A percentile compares a stretch with the other conserved stretches of the same genome.
phyloP scores from a whole-genome alignment of 2,797 vertebrate genomes.

The Ptychobarbus kaznakovi region DNA sequence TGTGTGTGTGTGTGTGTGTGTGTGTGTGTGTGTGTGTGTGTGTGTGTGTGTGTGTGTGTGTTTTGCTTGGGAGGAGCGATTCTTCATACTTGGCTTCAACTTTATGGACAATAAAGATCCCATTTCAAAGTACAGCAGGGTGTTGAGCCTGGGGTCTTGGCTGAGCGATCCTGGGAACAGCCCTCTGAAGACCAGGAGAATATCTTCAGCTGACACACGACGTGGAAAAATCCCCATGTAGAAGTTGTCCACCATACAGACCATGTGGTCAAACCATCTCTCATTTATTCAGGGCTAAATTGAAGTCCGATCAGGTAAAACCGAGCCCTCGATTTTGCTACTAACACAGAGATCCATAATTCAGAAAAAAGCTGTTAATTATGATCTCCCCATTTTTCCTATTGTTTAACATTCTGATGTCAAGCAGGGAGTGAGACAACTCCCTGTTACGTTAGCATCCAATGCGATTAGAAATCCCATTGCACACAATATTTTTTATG shows the following conservation, averaged over 20 bases:
- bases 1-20: too few species aligned
- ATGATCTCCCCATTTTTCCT: conserved; percentile 36
- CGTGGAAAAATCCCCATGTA: conserved; percentile 16
- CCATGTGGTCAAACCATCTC: background rate
- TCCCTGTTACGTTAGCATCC: conserved; percentile 71
- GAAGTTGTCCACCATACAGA: conserved; percentile 7
- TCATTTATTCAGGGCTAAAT: background rate
- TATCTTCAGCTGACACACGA: conserved; percentile 49
- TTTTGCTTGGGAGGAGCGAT: conserved; percentile 83
- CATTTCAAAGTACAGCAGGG: conserved; percentile 88
- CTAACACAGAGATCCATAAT: conserved; percentile 14
- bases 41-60: conserved; percentile 66
- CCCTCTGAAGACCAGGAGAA: conserved; percentile 56
- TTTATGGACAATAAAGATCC: conserved; percentile 88
- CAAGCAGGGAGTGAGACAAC: conserved; percentile 68
- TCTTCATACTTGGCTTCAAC: conserved; percentile 85
- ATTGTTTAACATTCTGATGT: conserved; percentile 55
- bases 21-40: too few species aligned
- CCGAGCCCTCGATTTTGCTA: background rate
- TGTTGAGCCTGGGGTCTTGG: conserved; percentile 85
- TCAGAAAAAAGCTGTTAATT: conserved; percentile 10
- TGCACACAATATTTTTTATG: conserved; percentile 76
- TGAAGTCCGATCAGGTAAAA: background rate
- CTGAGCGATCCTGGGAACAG: conserved; percentile 71
- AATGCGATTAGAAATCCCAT: conserved; percentile 77